Evolutionary conservation across 2,113 vertebrate species (phyloP).

Genomic region (Podocnemis expansa): DNA sequence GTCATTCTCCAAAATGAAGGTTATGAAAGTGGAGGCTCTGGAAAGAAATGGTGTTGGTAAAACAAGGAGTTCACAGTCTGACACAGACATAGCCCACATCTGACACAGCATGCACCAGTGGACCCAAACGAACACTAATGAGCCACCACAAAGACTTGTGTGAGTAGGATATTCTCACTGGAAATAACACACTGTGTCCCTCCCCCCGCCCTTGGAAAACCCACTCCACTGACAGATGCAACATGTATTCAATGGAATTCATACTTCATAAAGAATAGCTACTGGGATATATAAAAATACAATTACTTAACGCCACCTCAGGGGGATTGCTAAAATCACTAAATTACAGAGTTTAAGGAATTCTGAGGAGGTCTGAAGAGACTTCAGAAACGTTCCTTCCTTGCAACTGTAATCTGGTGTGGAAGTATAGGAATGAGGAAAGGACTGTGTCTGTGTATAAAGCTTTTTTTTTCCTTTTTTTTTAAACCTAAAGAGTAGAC

Average conservation of each 20-base stretch:
- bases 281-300: neutral
- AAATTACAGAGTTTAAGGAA: neutral
- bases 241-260: neutral
- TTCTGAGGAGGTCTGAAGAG: neutral
- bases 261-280: neutral
- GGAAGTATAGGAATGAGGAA: neutral
- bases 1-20: no score
- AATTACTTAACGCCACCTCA: neutral
- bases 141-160: neutral
- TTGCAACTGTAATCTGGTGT: neutral
- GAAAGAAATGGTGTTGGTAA: neutral
- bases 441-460: no score
- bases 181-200: neutral
- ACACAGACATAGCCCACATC: no score
- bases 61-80: neutral
- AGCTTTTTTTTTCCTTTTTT: no score
- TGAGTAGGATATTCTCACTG: neutral
- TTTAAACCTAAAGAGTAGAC: neutral
- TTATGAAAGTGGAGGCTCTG: neutral
- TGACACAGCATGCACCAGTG: neutral
- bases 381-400: neutral
- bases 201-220: neutral
- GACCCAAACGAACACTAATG: neutral
- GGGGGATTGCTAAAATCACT: neutral
- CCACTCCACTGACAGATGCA: neutral